Evolutionary conservation across 2,797 vertebrate genomes (phyloP).

Genomic region (Sebastes flavidus): DNA sequence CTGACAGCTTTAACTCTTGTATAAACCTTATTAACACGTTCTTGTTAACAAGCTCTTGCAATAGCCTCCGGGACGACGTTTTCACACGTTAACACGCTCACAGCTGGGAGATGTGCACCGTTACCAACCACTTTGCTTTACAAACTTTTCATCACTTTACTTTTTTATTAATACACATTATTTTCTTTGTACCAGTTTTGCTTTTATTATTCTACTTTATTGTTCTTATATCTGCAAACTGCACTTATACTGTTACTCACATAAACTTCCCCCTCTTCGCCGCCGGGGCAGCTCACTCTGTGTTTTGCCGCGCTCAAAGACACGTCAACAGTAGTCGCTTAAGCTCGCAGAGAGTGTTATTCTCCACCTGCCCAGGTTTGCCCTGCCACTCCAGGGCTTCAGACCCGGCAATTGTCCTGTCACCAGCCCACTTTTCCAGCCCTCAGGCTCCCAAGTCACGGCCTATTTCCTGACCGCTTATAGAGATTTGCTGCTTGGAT

Average conservation of each 20-base stretch:
- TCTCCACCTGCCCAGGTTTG: slow-evolving; percentile 5
- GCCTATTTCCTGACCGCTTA: slow-evolving; percentile 48
- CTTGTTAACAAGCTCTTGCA: slow-evolving; percentile 7
- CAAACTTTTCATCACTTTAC: background rate
- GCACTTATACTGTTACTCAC: background rate
- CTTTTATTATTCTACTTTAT: background rate
- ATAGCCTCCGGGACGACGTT: background rate
- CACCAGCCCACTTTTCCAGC: slow-evolving; percentile 27
- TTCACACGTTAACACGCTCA: slow-evolving; percentile 19
- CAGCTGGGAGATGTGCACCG: background rate
- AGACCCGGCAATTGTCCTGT: slow-evolving; percentile 25
- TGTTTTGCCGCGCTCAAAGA: background rate
- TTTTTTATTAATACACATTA: background rate
- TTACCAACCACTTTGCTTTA: background rate
- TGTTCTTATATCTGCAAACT: background rate
- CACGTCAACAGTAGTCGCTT: background rate
- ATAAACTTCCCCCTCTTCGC: background rate
- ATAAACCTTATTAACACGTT: slow-evolving; percentile 44
- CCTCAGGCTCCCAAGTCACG: slow-evolving; percentile 21
- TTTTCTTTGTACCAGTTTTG: background rate
- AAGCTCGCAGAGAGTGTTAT: background rate
- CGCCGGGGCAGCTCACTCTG: background rate
- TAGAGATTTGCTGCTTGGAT: slow-evolving; percentile 55
- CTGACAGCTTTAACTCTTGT: background rate
- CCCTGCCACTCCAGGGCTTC: background rate